Evolutionary conservation across 2,888 invertebrate species (phyloP).

Genomic region (Helicoverpa assulta): DNA sequence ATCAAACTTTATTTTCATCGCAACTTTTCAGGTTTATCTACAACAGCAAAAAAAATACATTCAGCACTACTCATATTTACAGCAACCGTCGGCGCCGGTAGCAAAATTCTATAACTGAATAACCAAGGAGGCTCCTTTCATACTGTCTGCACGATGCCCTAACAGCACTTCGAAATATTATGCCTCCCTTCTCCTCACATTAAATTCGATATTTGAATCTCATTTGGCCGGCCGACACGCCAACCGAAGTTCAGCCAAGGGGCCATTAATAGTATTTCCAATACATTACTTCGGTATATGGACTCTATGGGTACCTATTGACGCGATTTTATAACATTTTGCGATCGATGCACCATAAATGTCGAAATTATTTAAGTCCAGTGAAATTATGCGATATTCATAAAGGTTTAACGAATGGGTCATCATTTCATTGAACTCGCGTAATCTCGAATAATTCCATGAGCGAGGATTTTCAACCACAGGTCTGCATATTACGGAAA

Average conservation of each 20-base stretch:
- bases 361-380: background rate
- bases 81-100: background rate
- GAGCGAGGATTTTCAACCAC: too few species aligned
- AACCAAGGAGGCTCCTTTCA: background rate
- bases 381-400: too few species aligned
- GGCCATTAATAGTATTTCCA: constrained; percentile 48
- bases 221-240: constrained; percentile 47
- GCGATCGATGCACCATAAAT: constrained; percentile 1
- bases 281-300: constrained; percentile 36
- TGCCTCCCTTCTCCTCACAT: constrained; percentile 20
- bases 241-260: constrained; percentile 40
- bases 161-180: constrained; percentile 39
- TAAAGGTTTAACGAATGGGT: too few species aligned
- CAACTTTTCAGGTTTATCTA: background rate
- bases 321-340: constrained; percentile 20
- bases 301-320: constrained; percentile 7
- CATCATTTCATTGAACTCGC: too few species aligned
- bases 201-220: constrained; percentile 52
- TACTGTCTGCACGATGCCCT: constrained; percentile 11
- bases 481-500: too few species aligned
- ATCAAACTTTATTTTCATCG: too few species aligned
- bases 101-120: constrained; percentile 1
- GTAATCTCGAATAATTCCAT: too few species aligned
- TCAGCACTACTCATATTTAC: background rate
- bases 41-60: background rate